A percentile compares a stretch with the other conserved stretches of the same genome.
Evolutionary conservation across 2,113 vertebrate species (phyloP).

Genomic region (Anas platyrhynchos): DNA sequence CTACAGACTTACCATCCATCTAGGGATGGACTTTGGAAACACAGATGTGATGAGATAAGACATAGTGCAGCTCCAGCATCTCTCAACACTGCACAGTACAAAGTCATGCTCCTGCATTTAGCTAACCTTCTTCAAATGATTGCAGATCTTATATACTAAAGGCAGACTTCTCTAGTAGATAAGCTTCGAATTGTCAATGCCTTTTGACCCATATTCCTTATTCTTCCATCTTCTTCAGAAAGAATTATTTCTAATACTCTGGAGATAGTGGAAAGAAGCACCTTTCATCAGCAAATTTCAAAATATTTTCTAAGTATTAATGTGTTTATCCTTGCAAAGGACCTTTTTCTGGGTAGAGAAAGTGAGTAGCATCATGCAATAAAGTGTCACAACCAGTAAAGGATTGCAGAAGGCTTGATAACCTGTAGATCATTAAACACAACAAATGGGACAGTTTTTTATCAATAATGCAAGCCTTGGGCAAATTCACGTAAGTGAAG

Average conservation of each 20-base stretch:
- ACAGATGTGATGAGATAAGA: background rate
- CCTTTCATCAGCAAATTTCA: background rate
- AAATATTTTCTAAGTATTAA: conserved; percentile 42
- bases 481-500: conserved; percentile 26
- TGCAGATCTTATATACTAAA: background rate
- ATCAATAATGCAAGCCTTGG: conserved; percentile 40
- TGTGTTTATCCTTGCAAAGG: conserved; percentile 32
- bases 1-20: background rate
- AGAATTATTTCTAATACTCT: conserved; percentile 2
- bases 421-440: conserved; percentile 42
- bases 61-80: background rate
- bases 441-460: conserved; percentile 47
- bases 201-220: background rate
- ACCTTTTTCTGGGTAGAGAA: background rate
- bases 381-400: conserved; percentile 19
- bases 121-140: background rate
- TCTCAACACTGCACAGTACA: background rate
- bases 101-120: background rate
- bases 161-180: background rate
- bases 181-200: background rate
- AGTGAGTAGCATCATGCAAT: background rate
- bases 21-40: background rate
- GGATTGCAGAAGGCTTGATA: conserved; percentile 14
- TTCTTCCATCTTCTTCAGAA: background rate
- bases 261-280: background rate